Percentiles rank a stretch among this genome's conserved stretches.
Conservation (phyloP, 2,797 vertebrate genomes). For the Tadarida brasiliensis region DNA sequence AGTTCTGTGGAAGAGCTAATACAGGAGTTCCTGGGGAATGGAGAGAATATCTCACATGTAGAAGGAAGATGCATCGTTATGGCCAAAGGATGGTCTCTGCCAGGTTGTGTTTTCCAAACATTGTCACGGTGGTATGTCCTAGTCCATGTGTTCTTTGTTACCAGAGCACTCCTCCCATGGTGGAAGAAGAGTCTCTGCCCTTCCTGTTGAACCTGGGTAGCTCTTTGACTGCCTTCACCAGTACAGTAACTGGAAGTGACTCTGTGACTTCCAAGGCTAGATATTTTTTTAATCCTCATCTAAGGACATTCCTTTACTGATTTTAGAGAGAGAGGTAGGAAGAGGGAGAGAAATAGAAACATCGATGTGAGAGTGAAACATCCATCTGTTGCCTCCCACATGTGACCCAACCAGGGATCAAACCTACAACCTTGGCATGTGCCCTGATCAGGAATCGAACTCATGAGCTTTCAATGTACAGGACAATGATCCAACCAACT, state of each 20-base stretch:
- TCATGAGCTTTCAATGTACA: background rate
- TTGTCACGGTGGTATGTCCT: too few relatives aligned
- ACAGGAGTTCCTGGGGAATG: background rate
- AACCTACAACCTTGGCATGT: background rate
- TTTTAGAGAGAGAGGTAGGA: background rate
- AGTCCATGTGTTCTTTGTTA: background rate
- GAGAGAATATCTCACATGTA: background rate
- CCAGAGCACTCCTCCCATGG: background rate
- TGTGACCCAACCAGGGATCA: background rate
- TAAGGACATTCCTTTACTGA: background rate
- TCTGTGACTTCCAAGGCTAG: background rate
- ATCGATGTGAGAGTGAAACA: background rate
- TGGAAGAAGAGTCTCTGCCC: background rate
- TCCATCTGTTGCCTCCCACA: background rate
- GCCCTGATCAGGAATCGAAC: background rate
- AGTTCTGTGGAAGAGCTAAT: background rate
- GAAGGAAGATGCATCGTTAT: background rate
- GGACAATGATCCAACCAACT: background rate
- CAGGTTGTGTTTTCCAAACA: background rate
- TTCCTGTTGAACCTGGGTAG: background rate
- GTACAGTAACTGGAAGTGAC: background rate
- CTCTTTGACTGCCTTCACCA: background rate
- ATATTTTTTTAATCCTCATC: background rate
- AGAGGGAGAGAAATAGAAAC: background rate
- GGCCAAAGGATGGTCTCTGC: background rate